A percentile compares a stretch with the other conserved stretches of the same genome.
phyloP scores from a whole-genome alignment of 1,140 invertebrate species.

The Acromyrmex echinatior region DNA sequence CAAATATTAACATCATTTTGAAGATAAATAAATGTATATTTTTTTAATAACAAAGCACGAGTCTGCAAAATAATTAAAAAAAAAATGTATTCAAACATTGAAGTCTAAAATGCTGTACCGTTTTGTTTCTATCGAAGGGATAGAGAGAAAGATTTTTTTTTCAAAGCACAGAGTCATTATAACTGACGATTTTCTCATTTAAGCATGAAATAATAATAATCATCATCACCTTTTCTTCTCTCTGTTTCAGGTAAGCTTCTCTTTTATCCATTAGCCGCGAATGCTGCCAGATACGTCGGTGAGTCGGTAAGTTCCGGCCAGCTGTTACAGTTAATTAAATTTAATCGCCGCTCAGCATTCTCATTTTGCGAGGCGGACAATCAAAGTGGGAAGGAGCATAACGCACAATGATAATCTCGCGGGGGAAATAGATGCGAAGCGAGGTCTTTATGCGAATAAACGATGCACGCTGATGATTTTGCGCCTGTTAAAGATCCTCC shows the following conservation, averaged over 20 bases:
- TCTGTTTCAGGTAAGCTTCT: constrained; percentile 68
- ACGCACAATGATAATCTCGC: constrained; percentile 33
- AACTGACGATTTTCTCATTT: constrained; percentile 48
- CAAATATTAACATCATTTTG: constrained; percentile 2
- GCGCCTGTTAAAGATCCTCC: constrained; percentile 18
- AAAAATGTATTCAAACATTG: background rate
- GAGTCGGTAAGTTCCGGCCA: constrained; percentile 59
- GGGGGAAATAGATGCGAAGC: constrained; percentile 15
- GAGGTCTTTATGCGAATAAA: constrained; percentile 33
- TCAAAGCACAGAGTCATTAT: background rate
- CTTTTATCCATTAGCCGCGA: constrained; percentile 39
- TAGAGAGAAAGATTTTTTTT: background rate
- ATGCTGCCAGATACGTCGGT: constrained; percentile 35
- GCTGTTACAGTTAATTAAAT: constrained; percentile 68
- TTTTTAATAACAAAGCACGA: background rate
- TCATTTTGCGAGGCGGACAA: constrained; percentile 40
- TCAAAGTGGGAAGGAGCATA: constrained; percentile 47
- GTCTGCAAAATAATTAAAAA: background rate
- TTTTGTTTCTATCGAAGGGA: background rate
- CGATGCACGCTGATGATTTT: constrained; percentile 16
- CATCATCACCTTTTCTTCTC: constrained; percentile 42
- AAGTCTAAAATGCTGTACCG: background rate
- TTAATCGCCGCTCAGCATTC: constrained; percentile 62
- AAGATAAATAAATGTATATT: background rate
- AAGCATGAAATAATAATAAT: constrained; percentile 49